phyloP scores from a whole-genome alignment of 2,888 invertebrate species.

The Drosophila anomalipes region DNA sequence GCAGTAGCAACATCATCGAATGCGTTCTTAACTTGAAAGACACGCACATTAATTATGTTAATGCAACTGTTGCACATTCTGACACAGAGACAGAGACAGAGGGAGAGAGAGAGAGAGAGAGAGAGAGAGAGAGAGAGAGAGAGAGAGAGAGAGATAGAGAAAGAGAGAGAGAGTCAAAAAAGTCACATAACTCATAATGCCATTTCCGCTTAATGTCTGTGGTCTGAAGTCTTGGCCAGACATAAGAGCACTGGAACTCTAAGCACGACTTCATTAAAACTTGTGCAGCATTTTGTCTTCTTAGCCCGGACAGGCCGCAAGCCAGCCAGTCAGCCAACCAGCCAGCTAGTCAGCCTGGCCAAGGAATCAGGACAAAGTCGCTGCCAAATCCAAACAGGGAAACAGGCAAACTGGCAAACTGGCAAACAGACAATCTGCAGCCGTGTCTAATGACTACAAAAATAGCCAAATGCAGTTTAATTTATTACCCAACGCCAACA shows the following conservation, averaged over 20 bases:
- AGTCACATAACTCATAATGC: constrained; percentile 76
- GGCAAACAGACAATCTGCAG: constrained; percentile 66
- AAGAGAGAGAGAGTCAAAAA: constrained; percentile 4
- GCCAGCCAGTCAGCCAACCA: background rate
- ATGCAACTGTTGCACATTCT: constrained; percentile 68
- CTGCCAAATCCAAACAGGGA: constrained; percentile 21
- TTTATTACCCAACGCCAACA: constrained; percentile 63
- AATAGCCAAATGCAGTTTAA: constrained; percentile 78
- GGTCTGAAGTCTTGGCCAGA: constrained; percentile 21
- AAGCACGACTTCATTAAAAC: constrained; percentile 75
- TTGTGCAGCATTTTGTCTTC: constrained; percentile 49
- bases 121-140: background rate
- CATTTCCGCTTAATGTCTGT: constrained; percentile 61
- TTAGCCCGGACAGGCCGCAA: constrained; percentile 2
- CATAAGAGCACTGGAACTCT: constrained; percentile 54
- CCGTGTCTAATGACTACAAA: constrained; percentile 76
- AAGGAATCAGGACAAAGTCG: constrained; percentile 53
- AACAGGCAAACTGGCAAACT: constrained; percentile 3
- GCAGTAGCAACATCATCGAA: constrained; percentile 20
- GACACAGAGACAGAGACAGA: constrained; percentile 5
- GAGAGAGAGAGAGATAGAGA: constrained; percentile 30
- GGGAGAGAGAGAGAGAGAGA: background rate
- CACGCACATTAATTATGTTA: constrained; percentile 76
- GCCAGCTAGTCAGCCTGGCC: background rate
- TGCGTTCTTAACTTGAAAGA: constrained; percentile 26